Base-by-base conservation (phyloP, 2,113 vertebrate species). In the Myodes glareolus region DNA sequence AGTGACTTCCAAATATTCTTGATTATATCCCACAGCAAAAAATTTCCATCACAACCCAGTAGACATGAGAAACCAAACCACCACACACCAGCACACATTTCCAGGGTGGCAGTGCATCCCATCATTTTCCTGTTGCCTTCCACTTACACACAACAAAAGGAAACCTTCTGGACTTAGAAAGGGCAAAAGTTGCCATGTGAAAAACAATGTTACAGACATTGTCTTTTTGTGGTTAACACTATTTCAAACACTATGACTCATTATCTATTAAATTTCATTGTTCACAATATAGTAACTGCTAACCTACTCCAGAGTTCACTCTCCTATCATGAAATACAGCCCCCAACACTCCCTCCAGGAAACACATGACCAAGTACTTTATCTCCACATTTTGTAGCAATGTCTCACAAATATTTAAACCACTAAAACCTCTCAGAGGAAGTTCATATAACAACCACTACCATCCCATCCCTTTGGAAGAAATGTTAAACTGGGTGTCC, bases 131-230 rank as follows among this genome's bases (percentile, higher is more conserved):
- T 63, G 58, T 45, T 58, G 78, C 65, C 80, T 39, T 94, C 39
- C 67, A 67, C 33, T 94, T 91, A 93, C 29, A 96, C 23, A 27
- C 50, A 90, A 88, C 75, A 58, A 91, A 36, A 42, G 78, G 85
- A 82, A 87, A 29, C 12, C 14, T 6, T 73, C 3, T 80, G 12
- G 42, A 90, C 27, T 55, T 87, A 88, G 4, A 85, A 95, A 93
- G 31, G 63, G 47, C 4, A 65, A 65, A 63, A 45, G 58, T 11
- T 63, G 81, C 25, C n/a, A 42, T 29, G n/a, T 94, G n/a, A 80
- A 95, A 95, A 95, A 65, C 25, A 50, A 77, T 92, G 3, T 77
- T 89, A 61, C 21, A 93, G 33, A 89, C 36, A 93, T 80, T 63
- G 72, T 58, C 52, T 31, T 95, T 80, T 14, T 17, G 45, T 21